These are phyloP conservation scores for Drosophila peninsularis DNA, from an alignment of 2,888 invertebrate species.

Conservation along the genomic window DNA sequence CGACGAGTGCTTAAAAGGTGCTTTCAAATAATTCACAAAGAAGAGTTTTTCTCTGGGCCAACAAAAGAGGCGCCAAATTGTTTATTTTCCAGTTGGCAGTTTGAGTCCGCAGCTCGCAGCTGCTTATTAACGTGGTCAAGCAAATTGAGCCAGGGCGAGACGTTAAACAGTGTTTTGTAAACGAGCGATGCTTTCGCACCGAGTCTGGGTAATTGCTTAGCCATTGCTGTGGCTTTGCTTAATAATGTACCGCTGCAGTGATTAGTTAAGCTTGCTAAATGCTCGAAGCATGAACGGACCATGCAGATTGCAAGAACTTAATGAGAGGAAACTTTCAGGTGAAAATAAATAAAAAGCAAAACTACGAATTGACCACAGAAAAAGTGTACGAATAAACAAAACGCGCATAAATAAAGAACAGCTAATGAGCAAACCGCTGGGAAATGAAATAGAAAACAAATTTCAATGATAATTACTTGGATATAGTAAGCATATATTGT, in stretches of 20 bases:
- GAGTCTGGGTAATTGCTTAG: slow-evolving; percentile 42
- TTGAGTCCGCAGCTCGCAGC: slow-evolving; percentile 27
- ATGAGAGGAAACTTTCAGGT: slow-evolving; percentile 26
- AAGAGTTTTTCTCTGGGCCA: slow-evolving; percentile 8
- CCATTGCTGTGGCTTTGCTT: slow-evolving; percentile 25
- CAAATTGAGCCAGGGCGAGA: slow-evolving; percentile 52
- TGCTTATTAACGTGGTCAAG: slow-evolving; percentile 72
- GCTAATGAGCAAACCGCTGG: slow-evolving; percentile 4
- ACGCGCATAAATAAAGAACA: slow-evolving; percentile 2
- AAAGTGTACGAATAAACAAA: neutral
- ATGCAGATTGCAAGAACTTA: slow-evolving; percentile 32
- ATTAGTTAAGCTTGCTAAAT: slow-evolving; percentile 61
- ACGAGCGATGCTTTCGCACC: slow-evolving; percentile 29
- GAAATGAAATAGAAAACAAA: slow-evolving; percentile 12
- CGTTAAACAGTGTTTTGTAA: slow-evolving; percentile 51
- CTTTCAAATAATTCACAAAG: slow-evolving; percentile 22
- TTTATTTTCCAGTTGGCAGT: slow-evolving; percentile 37
- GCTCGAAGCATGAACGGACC: slow-evolving; percentile 25
- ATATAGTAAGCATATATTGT: neutral
- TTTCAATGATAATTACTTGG: neutral
- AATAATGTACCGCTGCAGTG: slow-evolving; percentile 49
- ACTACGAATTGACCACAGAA: neutral
- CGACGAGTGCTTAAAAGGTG: slow-evolving; percentile 22
- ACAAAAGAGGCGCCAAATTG: slow-evolving; percentile 51
- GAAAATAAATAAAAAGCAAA: neutral